A percentile compares a stretch with the other conserved stretches of the same genome.
These are phyloP conservation scores for Amiota communis DNA, from an alignment of 2,888 invertebrate species.

Conservation along the genomic window DNA sequence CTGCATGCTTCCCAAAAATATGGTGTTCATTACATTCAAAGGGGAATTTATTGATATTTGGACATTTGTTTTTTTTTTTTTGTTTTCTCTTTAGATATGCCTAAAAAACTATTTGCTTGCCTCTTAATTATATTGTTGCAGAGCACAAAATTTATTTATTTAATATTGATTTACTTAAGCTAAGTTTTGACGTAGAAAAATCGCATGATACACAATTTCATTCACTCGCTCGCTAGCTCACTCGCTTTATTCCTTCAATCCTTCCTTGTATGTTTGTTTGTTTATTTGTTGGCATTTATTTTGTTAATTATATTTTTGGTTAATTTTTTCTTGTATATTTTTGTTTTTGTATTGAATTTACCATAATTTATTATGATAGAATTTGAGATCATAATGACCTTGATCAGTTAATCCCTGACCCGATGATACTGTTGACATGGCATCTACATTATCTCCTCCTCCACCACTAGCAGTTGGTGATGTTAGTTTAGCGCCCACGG, in stretches of 20 bases:
- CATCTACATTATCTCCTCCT: conserved; percentile 66
- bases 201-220: conserved; percentile 15
- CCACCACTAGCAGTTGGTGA: conserved; percentile 43
- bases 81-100: conserved; percentile 2
- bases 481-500: conserved; percentile 53
- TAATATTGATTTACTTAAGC: conserved; percentile 39
- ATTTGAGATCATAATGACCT: conserved; percentile 84
- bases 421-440: conserved; percentile 68
- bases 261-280: conserved; percentile 6
- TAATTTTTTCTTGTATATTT: background rate
- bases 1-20: too few species aligned
- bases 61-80: background rate
- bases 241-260: background rate
- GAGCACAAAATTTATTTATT: conserved; percentile 27
- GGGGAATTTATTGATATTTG: too few species aligned
- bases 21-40: too few species aligned
- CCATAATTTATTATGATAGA: conserved; percentile 86
- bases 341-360: conserved; percentile 69
- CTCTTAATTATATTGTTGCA: background rate
- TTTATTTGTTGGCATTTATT: background rate
- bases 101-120: background rate
- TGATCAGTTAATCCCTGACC: conserved; percentile 77
- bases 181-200: conserved; percentile 12
- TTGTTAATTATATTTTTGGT: background rate
- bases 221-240: background rate